These are phyloP conservation scores for Beaufortia kweichowensis DNA, from an alignment of 2,113 vertebrate genomes.

Conservation along the genomic window DNA sequence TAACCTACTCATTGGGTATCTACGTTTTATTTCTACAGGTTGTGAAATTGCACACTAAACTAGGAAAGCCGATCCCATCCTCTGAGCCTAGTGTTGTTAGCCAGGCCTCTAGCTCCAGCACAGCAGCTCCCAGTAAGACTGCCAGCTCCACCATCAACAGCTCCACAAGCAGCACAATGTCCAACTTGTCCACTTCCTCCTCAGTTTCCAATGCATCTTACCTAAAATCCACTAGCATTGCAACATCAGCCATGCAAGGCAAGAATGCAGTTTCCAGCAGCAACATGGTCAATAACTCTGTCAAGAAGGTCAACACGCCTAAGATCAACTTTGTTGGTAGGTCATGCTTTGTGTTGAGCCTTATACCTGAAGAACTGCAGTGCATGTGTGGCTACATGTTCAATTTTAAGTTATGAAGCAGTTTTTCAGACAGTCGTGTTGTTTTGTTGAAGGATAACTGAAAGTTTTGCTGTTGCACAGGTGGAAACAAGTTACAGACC, in stretches of 20 bases:
- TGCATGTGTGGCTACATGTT: too few species aligned
- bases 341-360: conserved; percentile 58
- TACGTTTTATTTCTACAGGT: conserved; percentile 73
- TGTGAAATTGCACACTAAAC: conserved; percentile 97
- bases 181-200: conserved; percentile 69
- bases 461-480: conserved; percentile 61
- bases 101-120: conserved; percentile 82
- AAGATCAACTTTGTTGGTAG: conserved; percentile 99
- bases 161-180: conserved; percentile 75
- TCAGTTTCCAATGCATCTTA: conserved; percentile 67
- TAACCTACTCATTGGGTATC: background rate
- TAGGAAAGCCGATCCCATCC: conserved; percentile 97
- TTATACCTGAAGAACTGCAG: background rate
- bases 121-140: conserved; percentile 82
- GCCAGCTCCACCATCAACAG: conserved; percentile 77
- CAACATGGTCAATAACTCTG: conserved; percentile 68
- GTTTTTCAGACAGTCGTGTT: too few species aligned
- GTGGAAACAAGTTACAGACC: conserved; percentile 91
- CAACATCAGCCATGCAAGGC: conserved; percentile 68
- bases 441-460: too few species aligned
- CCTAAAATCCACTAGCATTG: conserved; percentile 73
- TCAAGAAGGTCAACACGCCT: conserved; percentile 91
- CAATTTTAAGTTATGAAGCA: too few species aligned
- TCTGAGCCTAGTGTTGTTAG: conserved; percentile 94
- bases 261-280: conserved; percentile 54